Evolutionary conservation across 2,113 vertebrate species (phyloP).

Genomic region (Alexandromys fortis): DNA sequence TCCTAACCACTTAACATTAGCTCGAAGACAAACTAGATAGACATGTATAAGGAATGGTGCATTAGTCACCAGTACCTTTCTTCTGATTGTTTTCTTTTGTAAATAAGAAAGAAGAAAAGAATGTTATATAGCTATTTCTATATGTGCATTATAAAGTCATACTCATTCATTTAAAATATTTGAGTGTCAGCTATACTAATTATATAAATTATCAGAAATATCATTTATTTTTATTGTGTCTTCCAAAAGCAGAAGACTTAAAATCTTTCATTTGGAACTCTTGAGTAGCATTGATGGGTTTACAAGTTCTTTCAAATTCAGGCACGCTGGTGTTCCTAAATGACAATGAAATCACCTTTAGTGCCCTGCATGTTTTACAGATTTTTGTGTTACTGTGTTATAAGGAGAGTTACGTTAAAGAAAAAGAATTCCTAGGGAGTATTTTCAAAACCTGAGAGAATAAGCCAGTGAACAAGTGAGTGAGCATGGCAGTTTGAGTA

Average conservation of each 20-base stretch:
- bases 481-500: background rate
- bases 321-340: background rate
- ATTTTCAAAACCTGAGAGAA: background rate
- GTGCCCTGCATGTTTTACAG: background rate
- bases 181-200: background rate
- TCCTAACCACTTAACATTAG: background rate
- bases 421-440: background rate
- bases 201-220: slow-evolving; percentile 28
- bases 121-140: background rate
- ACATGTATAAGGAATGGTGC: background rate
- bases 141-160: background rate
- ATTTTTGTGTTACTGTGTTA: background rate
- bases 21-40: background rate
- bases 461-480: background rate
- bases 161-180: slow-evolving; percentile 3
- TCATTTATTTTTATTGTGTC: background rate
- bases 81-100: slow-evolving; percentile 2
- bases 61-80: background rate
- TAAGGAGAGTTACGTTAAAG: background rate
- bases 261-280: background rate
- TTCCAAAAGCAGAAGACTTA: slow-evolving; percentile 5
- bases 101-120: background rate
- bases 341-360: background rate
- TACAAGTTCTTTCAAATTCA: background rate
- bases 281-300: background rate